These are phyloP conservation scores for Heliconius nattereri DNA, from an alignment of 1,140 invertebrate genomes.

Conservation along the genomic window DNA sequence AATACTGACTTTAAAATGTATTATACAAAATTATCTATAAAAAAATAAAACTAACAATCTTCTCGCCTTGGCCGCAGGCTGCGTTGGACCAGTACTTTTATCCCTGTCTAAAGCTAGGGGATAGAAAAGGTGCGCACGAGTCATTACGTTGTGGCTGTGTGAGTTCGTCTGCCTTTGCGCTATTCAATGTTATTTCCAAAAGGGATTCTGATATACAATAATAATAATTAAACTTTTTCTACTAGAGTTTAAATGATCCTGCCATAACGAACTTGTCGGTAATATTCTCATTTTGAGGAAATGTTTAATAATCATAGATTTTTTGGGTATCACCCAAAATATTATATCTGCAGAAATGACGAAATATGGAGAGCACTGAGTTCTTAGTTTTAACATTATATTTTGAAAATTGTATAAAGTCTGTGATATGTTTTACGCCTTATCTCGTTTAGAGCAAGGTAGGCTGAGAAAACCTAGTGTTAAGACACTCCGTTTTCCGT, in stretches of 20 bases:
- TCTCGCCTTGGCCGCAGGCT: conserved; percentile 36
- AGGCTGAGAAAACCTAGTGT: too few species aligned
- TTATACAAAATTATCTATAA: conserved; percentile 31
- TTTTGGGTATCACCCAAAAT: too few species aligned
- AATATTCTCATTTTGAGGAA: too few species aligned
- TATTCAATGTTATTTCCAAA: conserved; percentile 21
- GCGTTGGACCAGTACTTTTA: conserved; percentile 34
- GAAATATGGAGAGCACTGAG: too few species aligned
- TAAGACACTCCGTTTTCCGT: too few species aligned
- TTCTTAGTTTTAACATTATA: too few species aligned
- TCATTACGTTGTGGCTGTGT: conserved; percentile 35
- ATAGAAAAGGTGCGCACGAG: conserved; percentile 39
- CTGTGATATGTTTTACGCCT: too few species aligned
- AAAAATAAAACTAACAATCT: conserved; percentile 32
- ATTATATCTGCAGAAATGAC: too few species aligned
- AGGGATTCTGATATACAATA: conserved; percentile 7
- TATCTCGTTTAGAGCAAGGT: too few species aligned
- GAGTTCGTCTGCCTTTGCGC: conserved; percentile 36
- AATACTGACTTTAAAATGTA: conserved; percentile 21
- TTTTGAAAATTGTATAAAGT: too few species aligned
- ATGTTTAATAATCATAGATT: too few species aligned
- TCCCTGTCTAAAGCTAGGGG: conserved; percentile 40
- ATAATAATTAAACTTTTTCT: not conserved
- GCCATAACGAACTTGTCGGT: too few species aligned
- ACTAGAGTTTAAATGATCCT: not conserved